Conservation (phyloP, 2,113 vertebrate species). For the Nannospalax galili region DNA sequence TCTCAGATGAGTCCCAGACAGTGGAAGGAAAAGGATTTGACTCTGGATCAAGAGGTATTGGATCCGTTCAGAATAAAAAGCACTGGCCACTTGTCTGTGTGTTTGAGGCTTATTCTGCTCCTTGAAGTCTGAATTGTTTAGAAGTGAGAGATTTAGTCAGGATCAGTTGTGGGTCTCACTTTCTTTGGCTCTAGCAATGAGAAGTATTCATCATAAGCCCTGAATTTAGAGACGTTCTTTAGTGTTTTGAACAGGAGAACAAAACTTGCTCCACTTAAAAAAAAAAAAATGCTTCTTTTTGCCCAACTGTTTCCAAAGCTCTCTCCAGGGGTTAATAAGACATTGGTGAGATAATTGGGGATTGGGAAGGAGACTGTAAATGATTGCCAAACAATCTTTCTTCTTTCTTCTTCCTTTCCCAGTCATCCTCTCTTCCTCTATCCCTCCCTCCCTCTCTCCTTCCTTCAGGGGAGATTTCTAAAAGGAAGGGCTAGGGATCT, state of each 20-base stretch:
- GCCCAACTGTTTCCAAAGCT: background rate
- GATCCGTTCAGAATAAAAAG: background rate
- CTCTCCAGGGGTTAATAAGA: background rate
- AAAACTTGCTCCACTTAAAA: background rate
- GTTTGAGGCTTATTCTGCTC: background rate
- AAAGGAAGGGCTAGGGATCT: background rate
- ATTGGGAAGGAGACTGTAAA: background rate
- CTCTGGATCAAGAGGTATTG: background rate
- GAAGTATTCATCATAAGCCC: background rate
- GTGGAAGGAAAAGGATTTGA: background rate
- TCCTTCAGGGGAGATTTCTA: too few relatives aligned
- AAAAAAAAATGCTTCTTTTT: background rate
- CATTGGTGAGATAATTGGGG: background rate
- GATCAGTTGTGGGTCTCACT: background rate
- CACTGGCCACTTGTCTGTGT: background rate
- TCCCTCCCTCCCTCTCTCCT: rapidly evolving
- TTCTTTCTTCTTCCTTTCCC: background rate
- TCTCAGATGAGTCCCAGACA: background rate
- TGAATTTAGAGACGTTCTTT: slow-evolving; percentile 28
- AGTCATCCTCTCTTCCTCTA: rapidly evolving
- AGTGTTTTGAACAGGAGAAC: background rate
- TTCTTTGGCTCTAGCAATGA: background rate
- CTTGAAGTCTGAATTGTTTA: background rate
- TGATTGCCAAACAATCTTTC: background rate
- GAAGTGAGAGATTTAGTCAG: background rate